Evolutionary conservation across 1,140 invertebrate genomes (phyloP).

Genomic region (Megalopta genalis): DNA sequence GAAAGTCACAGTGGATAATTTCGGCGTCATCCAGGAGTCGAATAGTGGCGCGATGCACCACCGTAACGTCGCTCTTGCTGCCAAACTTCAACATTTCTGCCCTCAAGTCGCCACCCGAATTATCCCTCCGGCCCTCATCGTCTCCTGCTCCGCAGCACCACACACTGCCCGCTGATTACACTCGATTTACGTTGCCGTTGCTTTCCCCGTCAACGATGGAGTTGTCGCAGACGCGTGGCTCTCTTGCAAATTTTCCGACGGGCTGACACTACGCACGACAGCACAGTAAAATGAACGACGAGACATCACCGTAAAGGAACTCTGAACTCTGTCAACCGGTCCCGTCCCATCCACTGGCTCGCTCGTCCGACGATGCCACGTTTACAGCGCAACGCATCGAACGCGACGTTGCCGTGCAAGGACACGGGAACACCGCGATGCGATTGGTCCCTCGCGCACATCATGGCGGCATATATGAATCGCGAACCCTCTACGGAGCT

Average conservation of each 20-base stretch:
- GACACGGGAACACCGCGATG: not conserved
- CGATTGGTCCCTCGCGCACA: not conserved
- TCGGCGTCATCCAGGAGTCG: slow-evolving; percentile 96
- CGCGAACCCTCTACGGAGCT: no score
- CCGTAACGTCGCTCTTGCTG: slow-evolving; percentile 90
- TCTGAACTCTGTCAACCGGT: slow-evolving; percentile 57
- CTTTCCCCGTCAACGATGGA: not conserved
- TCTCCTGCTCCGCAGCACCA: slow-evolving; percentile 71
- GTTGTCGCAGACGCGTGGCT: slow-evolving; percentile 36
- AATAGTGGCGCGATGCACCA: slow-evolving; percentile 96
- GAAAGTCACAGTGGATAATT: slow-evolving; percentile 96
- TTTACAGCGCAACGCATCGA: slow-evolving; percentile 11
- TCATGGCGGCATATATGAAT: slow-evolving; percentile 17
- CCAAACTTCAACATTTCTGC: slow-evolving; percentile 86
- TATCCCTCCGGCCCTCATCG: slow-evolving; percentile 68
- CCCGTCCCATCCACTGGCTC: slow-evolving; percentile 33
- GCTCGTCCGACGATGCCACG: slow-evolving; percentile 49
- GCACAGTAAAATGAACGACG: slow-evolving; percentile 51
- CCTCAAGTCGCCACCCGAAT: slow-evolving; percentile 72
- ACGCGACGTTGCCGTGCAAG: slow-evolving; percentile 43
- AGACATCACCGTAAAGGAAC: slow-evolving; percentile 58
- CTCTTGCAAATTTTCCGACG: slow-evolving; percentile 26
- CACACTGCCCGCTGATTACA: slow-evolving; percentile 67
- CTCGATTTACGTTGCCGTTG: slow-evolving; percentile 26
- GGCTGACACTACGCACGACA: slow-evolving; percentile 41